Base-by-base conservation (phyloP, 2,797 vertebrate genomes). In the Staurois parvus region DNA sequence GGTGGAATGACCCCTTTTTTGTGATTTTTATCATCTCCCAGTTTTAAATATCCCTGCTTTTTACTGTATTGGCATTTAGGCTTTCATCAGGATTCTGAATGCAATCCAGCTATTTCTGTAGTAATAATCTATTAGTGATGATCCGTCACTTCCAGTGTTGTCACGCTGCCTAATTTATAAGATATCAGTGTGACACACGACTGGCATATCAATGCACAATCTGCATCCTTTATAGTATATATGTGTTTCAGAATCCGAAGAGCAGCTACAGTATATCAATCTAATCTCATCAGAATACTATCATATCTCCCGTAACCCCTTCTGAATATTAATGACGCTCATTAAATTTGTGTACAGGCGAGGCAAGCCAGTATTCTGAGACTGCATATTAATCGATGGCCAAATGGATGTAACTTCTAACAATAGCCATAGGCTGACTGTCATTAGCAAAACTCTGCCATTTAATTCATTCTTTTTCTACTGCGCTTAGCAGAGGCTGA, bases 311-410 rank as follows among this genome's bases (percentile, higher is more conserved):
- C 56, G 40, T 45, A 76, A 80, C 32, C 70, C 77, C 42, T 28
- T 32, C 68, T 79, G 78, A 75, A 85, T 85, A 85, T 85, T 75
- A 80, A 85, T 76, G 28, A n/a, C 12, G 8, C 56, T 85, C 78
- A 76, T 81, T 85, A 81, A 40, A 40, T 59, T 28, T 75, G 62
- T 76, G 83, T 79, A 79, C 48, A 80, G 64, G 52, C 56, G 72
- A 68, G 77, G 52, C 56, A 74, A 68, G 77, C 72, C 69, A 26
- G 69, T 45, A 29, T 28, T 79, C 76, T 37, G 30, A 34, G 12
- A 76, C 32, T 66, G 73, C 66, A 64, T 82, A 82, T 77, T 81
- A 86, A 85, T 81, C 79, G 70, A 77, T 77, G 74, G 29, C 34
- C 13, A 59, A 82, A 32, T 67, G 48, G 79, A 85, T 72, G 45